phyloP scores from a whole-genome alignment of 2,797 vertebrate genomes.

The Cynopterus sphinx region DNA sequence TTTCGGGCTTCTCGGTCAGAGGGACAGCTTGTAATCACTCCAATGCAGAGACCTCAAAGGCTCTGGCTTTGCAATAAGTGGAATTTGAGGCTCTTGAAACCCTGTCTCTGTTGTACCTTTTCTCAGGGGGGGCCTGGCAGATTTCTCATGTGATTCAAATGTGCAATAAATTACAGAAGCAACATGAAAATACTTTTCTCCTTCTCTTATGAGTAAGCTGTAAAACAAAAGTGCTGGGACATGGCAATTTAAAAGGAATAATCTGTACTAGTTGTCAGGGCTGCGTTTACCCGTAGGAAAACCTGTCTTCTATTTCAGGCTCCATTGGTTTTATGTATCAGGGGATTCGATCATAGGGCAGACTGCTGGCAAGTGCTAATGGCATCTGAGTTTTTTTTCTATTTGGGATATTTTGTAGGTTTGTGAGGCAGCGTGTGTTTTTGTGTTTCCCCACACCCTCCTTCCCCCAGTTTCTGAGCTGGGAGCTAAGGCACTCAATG shows the following conservation, averaged over 20 bases:
- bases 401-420: background rate
- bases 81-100: background rate
- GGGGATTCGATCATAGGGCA: background rate
- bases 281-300: fast-evolving
- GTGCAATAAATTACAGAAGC: background rate
- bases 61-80: background rate
- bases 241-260: background rate
- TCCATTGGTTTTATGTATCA: background rate
- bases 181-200: background rate
- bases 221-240: background rate
- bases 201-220: background rate
- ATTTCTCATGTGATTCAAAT: slow-evolving; percentile 16
- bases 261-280: background rate
- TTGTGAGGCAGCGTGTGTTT: background rate
- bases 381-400: background rate
- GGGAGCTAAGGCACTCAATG: slow-evolving; percentile 59
- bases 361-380: slow-evolving; percentile 21
- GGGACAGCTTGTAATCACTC: background rate
- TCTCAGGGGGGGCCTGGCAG: background rate
- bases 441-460: background rate
- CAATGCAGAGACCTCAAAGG: background rate
- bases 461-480: slow-evolving; percentile 64
- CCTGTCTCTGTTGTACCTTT: background rate
- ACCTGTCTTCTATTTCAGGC: background rate
- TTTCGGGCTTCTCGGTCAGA: background rate